Evolutionary conservation across 2,888 invertebrate genomes (phyloP).

Genomic region (Mimachlamys varia): DNA sequence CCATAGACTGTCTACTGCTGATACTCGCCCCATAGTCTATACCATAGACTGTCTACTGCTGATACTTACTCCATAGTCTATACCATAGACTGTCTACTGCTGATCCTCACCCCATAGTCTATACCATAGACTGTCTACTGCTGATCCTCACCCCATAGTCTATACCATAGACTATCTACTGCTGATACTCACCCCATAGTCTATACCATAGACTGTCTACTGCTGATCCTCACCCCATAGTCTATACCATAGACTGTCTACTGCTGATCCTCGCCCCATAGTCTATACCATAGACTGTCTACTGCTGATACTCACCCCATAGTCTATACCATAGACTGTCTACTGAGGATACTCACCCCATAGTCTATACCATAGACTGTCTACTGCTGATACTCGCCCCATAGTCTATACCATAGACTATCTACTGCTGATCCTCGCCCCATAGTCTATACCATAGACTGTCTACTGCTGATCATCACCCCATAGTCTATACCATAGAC

Average conservation of each 20-base stretch:
- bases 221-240: constrained; percentile 91
- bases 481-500: too few species aligned
- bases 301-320: constrained; percentile 91
- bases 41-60: constrained; percentile 92
- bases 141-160: constrained; percentile 89
- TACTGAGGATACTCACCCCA: constrained; percentile 90
- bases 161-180: constrained; percentile 92
- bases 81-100: constrained; percentile 91
- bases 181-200: constrained; percentile 89
- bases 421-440: neutral
- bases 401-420: too few species aligned
- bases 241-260: constrained; percentile 91
- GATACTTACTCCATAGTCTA: constrained; percentile 89
- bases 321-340: constrained; percentile 89
- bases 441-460: too few species aligned
- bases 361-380: constrained; percentile 89
- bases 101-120: constrained; percentile 89
- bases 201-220: constrained; percentile 90
- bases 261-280: constrained; percentile 91
- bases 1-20: neutral
- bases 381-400: too few species aligned
- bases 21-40: constrained; percentile 87
- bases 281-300: constrained; percentile 90
- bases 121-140: constrained; percentile 92
- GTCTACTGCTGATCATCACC: too few species aligned